These are phyloP conservation scores for Episyrphus balteatus DNA, from an alignment of 1,140 invertebrate species.

Conservation along the genomic window DNA sequence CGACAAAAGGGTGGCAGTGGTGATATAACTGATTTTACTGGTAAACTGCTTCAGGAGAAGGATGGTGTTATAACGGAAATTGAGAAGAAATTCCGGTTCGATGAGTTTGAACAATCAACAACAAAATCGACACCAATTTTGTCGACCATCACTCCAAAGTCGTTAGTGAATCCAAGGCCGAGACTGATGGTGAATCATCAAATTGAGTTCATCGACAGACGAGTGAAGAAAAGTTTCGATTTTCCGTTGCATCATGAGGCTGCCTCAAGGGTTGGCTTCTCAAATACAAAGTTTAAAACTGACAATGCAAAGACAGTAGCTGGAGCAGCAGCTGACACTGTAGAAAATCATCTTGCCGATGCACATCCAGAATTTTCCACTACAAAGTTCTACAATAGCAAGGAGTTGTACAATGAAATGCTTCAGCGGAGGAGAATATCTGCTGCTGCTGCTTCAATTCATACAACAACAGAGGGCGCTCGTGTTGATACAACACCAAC, in stretches of 20 bases:
- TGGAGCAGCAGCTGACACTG: neutral
- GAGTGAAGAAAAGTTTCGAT: slow-evolving; percentile 34
- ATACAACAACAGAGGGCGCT: too few relatives aligned
- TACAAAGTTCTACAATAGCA: slow-evolving; percentile 36
- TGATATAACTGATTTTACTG: slow-evolving; percentile 22
- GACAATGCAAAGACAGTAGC: slow-evolving; percentile 6
- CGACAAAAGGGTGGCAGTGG: neutral
- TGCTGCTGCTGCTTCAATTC: too few relatives aligned
- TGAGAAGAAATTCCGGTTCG: slow-evolving; percentile 29
- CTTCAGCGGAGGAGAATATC: slow-evolving; percentile 17
- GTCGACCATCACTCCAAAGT: slow-evolving; percentile 7
- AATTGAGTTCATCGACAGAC: slow-evolving; percentile 21
- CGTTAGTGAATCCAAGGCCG: too few relatives aligned
- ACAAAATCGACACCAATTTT: neutral
- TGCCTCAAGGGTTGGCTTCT: slow-evolving; percentile 28
- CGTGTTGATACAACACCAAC: neutral
- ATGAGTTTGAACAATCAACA: slow-evolving; percentile 11
- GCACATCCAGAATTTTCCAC: slow-evolving; percentile 33
- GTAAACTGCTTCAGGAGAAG: slow-evolving; percentile 27
- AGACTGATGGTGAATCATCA: neutral
- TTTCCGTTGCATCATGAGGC: slow-evolving; percentile 20
- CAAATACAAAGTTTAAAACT: slow-evolving; percentile 33
- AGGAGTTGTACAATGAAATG: slow-evolving; percentile 36
- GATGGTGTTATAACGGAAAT: slow-evolving; percentile 34
- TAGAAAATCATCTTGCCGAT: slow-evolving; percentile 3